Conservation (phyloP, 2,888 invertebrate species). For the Cantharis rufa region DNA sequence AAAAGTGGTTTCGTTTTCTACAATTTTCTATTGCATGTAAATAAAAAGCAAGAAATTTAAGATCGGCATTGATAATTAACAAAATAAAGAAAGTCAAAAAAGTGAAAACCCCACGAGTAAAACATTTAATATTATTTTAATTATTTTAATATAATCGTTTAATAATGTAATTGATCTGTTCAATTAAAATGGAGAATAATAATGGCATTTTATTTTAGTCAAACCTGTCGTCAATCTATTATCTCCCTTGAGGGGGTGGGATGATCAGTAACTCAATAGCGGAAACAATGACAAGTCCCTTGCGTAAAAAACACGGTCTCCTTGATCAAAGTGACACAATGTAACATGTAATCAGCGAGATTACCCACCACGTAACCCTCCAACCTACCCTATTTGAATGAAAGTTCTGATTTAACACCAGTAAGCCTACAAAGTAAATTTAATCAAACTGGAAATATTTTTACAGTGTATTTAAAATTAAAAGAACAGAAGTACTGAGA, state of each 20-base stretch:
- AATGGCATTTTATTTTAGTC: slow-evolving; percentile 3
- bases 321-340: slow-evolving; percentile 54
- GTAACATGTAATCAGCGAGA: slow-evolving; percentile 54
- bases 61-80: not conserved
- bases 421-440: not conserved
- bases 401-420: slow-evolving; percentile 4
- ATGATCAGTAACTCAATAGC: slow-evolving; percentile 36
- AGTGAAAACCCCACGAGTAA: not conserved
- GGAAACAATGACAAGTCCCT: slow-evolving; percentile 53
- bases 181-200: slow-evolving; percentile 4
- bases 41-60: not conserved
- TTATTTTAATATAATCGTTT: slow-evolving; percentile 15
- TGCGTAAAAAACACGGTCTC: slow-evolving; percentile 53
- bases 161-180: slow-evolving; percentile 4
- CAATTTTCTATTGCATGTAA: not conserved
- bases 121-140: not conserved
- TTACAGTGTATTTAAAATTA: slow-evolving; percentile 49
- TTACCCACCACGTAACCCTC: slow-evolving; percentile 42
- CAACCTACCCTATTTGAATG: slow-evolving; percentile 30
- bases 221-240: slow-evolving; percentile 13
- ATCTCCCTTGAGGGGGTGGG: slow-evolving; percentile 26
- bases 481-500: slow-evolving; percentile 40
- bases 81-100: not conserved
- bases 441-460: slow-evolving; percentile 24
- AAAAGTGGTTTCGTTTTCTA: slow-evolving; percentile 8